A percentile compares a stretch with the other conserved stretches of the same genome.
Evolutionary conservation across 2,797 vertebrate genomes (phyloP).

Genomic region (Pangasius krempfi): DNA sequence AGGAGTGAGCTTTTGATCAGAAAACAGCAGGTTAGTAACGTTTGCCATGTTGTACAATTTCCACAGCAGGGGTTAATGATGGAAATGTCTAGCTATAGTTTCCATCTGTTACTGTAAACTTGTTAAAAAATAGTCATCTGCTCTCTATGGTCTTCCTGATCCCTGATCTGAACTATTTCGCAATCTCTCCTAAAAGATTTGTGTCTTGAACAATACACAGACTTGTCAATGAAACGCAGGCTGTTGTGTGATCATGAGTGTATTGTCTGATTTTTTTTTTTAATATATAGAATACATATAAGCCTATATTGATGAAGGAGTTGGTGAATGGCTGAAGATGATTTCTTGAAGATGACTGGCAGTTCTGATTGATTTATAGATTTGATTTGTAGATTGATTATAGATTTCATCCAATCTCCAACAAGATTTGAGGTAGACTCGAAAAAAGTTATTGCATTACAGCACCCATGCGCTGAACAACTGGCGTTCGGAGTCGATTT

Average conservation of each 20-base stretch:
- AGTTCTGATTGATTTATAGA: not conserved
- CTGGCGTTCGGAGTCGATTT: not conserved
- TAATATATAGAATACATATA: not conserved
- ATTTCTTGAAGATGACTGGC: not conserved
- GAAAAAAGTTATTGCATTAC: too few species aligned
- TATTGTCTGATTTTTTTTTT: not conserved
- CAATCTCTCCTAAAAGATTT: too few species aligned
- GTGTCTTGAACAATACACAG: not conserved
- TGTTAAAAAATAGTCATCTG: not conserved
- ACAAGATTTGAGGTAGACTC: too few species aligned
- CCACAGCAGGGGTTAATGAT: not conserved
- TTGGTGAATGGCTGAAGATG: not conserved
- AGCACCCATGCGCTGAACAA: not conserved
- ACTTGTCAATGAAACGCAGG: not conserved
- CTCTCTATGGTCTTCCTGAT: not conserved
- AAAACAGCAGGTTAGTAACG: not conserved
- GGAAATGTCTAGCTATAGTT: not conserved
- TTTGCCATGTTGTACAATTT: not conserved
- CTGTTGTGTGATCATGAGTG: not conserved
- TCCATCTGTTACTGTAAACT: not conserved
- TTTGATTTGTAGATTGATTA: not conserved
- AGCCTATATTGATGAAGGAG: not conserved
- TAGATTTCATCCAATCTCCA: too few species aligned
- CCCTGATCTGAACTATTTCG: not conserved
- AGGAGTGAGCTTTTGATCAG: not conserved